Evolutionary conservation across 2,797 vertebrate species (phyloP), one percentile per base, ranked within the genome.

Genomic region (Alfaro cultratus): DNA sequence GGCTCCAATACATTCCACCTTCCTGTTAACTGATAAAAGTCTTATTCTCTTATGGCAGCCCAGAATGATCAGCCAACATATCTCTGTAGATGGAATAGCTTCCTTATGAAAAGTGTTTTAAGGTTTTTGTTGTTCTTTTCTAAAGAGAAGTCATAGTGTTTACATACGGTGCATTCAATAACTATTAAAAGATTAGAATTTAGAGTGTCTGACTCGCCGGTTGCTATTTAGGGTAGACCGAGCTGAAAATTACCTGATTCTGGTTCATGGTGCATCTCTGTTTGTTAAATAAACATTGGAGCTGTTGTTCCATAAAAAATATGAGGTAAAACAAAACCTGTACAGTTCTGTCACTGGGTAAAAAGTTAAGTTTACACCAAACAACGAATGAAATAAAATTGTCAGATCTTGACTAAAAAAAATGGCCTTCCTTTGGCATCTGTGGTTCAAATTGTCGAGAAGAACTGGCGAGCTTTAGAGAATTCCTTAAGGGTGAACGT

Each of bases 401-500:
- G 75, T 82, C 74, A 85, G 62, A 86, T 86, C 85, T 76, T 81
- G 82, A 87, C 53, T 73, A 0, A 83, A 82, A 53, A 26, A 53
- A 86, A 91, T 88, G 85, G 82, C 85, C 43, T 88, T 92, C 90
- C 89, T 95, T 94, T 94, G 94, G 93, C 91, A 86, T 94, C 84
- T 83, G 86, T 80, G 84, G 76, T 82, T 86, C 62, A 64, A 74
- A 75, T 55, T 70, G 57, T 51, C 72, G 81, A 87, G 16, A 29
- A 51, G 43, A 62, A 76, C 77, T 82, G 76, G 39, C 73, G 73
- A 46, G 67, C 60, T 67, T 43, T 62, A 80, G 43, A 77, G n/a
- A 53, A 62, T 81, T 82, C 76, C 80, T 79, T 80, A 85, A 93
- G 80, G 83, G 86, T 82, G 73, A 47, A 85, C 47, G 78, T 78